Base-by-base conservation (phyloP, 2,888 invertebrate species). In the Tenthredo mesomela region DNA sequence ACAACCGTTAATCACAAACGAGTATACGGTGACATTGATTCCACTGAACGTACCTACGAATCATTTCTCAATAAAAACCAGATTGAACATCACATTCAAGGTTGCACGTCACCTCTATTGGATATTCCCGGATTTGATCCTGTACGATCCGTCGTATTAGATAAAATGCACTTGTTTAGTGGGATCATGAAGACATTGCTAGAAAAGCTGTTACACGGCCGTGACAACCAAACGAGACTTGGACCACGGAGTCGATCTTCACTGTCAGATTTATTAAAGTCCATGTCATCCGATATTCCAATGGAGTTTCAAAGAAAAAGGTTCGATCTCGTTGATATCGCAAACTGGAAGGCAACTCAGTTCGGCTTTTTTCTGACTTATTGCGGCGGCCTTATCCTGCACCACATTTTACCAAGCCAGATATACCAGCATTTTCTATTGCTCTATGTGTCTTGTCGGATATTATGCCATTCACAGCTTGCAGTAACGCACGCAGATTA, bases 341-440 rank as follows among this genome's bases (percentile, higher is more conserved):
- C 71, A 4, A 80, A 86, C 54, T 88, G 87, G 87, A 87, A 88
- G 84, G 87, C 88, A 12, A 88, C 87, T 25, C 88, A 87, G 21
- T 86, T 84, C 29, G 25, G 86, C 43, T 88, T 87, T 67, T 58
- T 88, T 18, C 67, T 87, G 6, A n/a, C 85, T 5, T 86, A 87
- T 73, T 61, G 54, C 21, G 88, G 86, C 4, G 65, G 82, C 25
- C 61, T 83, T 29, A 40, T 85, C 9, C 54, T 87, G 12, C 54
- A 40, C 12, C 2, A 80, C 7, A 54, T 82, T 58, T 61, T 85
- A 37, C 47, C 33, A 33, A 33, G 33, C 2, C 33, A 33, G 33
- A 33, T 33, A 4, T 33, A 29, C 29, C 29, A 29, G 29, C 29
- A 29, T 29, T 29, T 29, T 29, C 29, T 2, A 29, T 29, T 29